Base-by-base conservation (phyloP, 1,140 invertebrate species). In the Aphelinus certus region DNA sequence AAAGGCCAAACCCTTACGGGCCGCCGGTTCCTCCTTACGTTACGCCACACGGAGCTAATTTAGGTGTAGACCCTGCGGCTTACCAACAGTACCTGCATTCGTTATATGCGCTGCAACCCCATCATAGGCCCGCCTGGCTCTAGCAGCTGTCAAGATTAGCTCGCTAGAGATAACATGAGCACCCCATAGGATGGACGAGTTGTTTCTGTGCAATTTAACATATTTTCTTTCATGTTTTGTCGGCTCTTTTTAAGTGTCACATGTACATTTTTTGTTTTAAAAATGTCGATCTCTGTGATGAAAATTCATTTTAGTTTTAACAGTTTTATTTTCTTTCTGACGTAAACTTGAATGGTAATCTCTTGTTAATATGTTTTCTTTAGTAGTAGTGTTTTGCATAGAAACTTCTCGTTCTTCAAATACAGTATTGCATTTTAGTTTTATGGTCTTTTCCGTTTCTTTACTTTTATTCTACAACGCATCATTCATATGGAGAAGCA, bases 41-140 rank as follows among this genome's bases (percentile, higher is more conserved):
- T 2, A 78, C 83, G 0, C 84, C 87, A 0, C 87, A 88, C 57
- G 84, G 82, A 9, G 81, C 86, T 9, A 88, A 87, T 66, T 43
- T 87, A 0, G 77, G 84, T 3, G 80, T 88, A 56, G 87, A 88
- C 74, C 86, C 86, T 7, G 79, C 86, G 4, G 84, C 84, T 51
- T 87, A 87, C 74, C 87, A 88, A 73, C 86, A 87, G 62, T 88
- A 87, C 67, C 69, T 87, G 61, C 86, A 87, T 78, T 87, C 87
- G 49, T 76, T 87, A 42, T 88, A 88, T 46, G 83, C 86, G 43
- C 79, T 88, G 57, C 85, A 83, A 70, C 83, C 84, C 1, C 87
- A 87, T 77, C 86, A 86, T 75, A 81, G 86, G 83, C 84, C 85
- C 56, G 82, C 86, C 61, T 88, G 87, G 87, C 84, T 87, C 66